Base-by-base conservation (phyloP, 2,113 vertebrate genomes). In the Dicrurus megarhynchus region DNA sequence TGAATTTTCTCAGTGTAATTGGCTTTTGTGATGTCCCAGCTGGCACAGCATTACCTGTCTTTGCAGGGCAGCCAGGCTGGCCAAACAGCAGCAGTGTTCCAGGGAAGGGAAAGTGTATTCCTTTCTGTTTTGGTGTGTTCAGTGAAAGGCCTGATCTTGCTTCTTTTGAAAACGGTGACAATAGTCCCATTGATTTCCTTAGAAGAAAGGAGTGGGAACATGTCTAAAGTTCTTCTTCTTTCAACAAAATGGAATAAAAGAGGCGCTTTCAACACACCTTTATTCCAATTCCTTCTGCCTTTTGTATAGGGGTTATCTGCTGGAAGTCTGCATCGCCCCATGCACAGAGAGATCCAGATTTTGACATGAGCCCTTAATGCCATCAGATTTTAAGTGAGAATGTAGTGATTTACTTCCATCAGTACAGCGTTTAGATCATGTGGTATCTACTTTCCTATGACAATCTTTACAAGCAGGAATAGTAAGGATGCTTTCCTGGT, bases 141-240 rank as follows among this genome's bases (percentile, higher is more conserved):
- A 65, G 79, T 85, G 87, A 90, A 91, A 59, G 56, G 84, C 86
- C 84, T 89, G 50, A 81, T 92, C 87, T 79, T 69, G 67, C 74
- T 89, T 22, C 95, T 93, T 92, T 94, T 89, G 73, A 90, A 89
- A 89, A 63, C 1, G 16, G 47, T 95, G 84, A 93, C 84, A 90
- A 95, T 88, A 87, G 85, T 52, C 39, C 55, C 85, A 95, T 93
- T 96, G 93, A 96, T 90, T 90, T 89, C 55, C 87, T 89, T 18
- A 76, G 89, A 94, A 95, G 94, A 89, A 94, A 93, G 44, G 74
- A 93, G 81, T 65, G 33, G 49, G 63, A 94, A 91, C 77, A 76
- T 22, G 22, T 50, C 90, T 91, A 77, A 95, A 93, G 91, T 93
- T 95, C 80, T 92, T 93, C 55, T 90, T 76, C 84, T 93, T 95